These are phyloP conservation scores for Mimas tiliae DNA, from an alignment of 2,888 invertebrate species.

Conservation along the genomic window DNA sequence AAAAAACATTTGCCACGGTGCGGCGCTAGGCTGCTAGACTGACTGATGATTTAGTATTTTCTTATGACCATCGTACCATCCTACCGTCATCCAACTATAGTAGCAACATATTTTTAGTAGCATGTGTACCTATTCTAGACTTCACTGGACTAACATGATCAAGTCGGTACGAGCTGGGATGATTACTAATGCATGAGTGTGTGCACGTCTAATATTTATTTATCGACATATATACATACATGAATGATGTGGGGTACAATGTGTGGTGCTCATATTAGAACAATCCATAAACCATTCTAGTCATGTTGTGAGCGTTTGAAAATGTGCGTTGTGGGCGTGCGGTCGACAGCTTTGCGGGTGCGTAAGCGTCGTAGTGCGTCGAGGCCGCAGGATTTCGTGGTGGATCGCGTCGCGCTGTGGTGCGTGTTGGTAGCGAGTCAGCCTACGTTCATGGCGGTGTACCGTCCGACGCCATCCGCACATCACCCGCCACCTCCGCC, in stretches of 20 bases:
- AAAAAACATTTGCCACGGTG: too few relatives aligned
- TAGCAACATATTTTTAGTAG: too few relatives aligned
- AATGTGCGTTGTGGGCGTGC: constrained; percentile 47
- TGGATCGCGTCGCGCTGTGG: constrained; percentile 68
- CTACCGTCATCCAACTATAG: too few relatives aligned
- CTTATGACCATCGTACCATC: too few relatives aligned
- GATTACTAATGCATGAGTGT: background rate
- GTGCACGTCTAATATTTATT: too few relatives aligned
- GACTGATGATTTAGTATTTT: too few relatives aligned
- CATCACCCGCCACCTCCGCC: background rate
- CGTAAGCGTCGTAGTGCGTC: constrained; percentile 57
- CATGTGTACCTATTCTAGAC: too few relatives aligned
- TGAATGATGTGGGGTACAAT: constrained; percentile 28
- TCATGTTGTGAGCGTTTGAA: constrained; percentile 39
- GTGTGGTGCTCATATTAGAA: constrained; percentile 30
- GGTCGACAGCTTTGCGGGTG: constrained; percentile 51
- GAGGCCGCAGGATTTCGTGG: constrained; percentile 50
- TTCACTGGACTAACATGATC: too few relatives aligned
- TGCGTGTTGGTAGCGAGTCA: constrained; percentile 46
- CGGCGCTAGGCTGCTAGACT: too few relatives aligned
- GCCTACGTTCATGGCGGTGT: constrained; percentile 30
- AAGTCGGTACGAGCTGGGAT: too few relatives aligned
- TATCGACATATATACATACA: background rate
- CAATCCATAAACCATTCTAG: constrained; percentile 12
- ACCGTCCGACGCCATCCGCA: background rate